Evolutionary conservation across 2,113 vertebrate species (phyloP).

Genomic region (Tenrec ecaudatus): DNA sequence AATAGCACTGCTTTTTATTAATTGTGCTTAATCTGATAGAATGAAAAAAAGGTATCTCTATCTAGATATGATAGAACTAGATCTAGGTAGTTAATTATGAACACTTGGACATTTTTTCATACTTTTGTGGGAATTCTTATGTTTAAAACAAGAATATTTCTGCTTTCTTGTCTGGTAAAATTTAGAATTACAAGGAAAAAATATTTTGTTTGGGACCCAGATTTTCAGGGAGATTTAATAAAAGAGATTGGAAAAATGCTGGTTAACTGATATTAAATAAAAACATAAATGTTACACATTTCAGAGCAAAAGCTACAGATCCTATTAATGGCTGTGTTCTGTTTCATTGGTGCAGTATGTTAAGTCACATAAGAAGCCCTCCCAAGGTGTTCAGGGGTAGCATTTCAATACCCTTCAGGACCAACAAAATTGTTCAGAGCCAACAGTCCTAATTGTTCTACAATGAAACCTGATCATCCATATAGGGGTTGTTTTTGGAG

Average conservation of each 20-base stretch:
- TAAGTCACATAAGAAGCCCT: constrained; percentile 34
- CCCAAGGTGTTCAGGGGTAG: neutral
- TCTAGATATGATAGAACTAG: too few species aligned
- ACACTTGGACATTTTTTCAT: constrained; percentile 28
- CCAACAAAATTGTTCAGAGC: neutral
- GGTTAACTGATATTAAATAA: constrained; percentile 28
- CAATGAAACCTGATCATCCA: neutral
- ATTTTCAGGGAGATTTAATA: constrained; percentile 17
- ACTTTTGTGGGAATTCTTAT: neutral
- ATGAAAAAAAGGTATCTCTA: neutral
- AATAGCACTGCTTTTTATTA: neutral
- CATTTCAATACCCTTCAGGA: constrained; percentile 8
- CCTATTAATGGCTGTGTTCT: constrained; percentile 5
- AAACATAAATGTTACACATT: neutral
- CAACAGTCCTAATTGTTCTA: neutral
- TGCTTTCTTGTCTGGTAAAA: neutral
- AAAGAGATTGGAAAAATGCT: neutral
- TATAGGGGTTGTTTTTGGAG: constrained; percentile 5
- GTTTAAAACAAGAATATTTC: constrained; percentile 22
- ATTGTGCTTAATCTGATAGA: neutral
- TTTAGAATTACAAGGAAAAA: constrained; percentile 43
- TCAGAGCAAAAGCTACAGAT: neutral
- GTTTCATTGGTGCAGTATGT: constrained; percentile 2
- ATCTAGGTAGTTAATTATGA: neutral
- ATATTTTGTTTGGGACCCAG: neutral